Evolutionary conservation across 1,140 invertebrate species (phyloP), one percentile per base, ranked within the genome.

Genomic region (Parapsyche elsis): DNA sequence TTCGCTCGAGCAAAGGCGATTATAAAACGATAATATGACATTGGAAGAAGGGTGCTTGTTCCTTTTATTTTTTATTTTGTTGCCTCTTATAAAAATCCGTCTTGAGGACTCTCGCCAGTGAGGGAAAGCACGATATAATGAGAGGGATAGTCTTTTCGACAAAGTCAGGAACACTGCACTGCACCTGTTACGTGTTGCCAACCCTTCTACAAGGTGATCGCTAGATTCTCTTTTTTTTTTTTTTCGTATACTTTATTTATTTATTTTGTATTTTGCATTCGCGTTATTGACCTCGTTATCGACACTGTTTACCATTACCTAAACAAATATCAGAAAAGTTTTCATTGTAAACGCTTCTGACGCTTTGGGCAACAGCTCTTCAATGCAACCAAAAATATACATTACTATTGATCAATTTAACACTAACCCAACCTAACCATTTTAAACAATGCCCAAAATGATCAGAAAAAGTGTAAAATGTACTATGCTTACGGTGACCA

Each of bases 131-230:
- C n/a, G 61, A 38, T 78, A 12, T 5, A 67, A 74, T 24, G 78
- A 79, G 46, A 71, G 16, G 67, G 45, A 79, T 14, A 23, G 38
- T 44, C 67, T 38, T 38, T 7, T 45, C 26, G n/a, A 64, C 23
- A 57, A 12, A 73, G 78, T 79, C 78, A 73, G 67, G 67, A 71
- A 76, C 70, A 45, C 30, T 80, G 79, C 70, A 45, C 30, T 80
- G 79, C 79, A 80, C 79, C 79, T 80, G 79, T 80, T 80, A 71
- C 74, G 38, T 45, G 73, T 76, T 71, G 61, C 71, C 61, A 80
- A 49, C 45, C 61, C 24, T 46, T 45, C 79, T 80, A 80, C 79
- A 80, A 30, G 59, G 74, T 77, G 79, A 71, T 77, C 79, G 61
- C 21, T 75, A 80, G 46, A 14, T 78, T 78, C 26, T 73, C 24